Base-by-base conservation (phyloP, 2,797 vertebrate genomes). In the Pseudotriccus pelzelni region DNA sequence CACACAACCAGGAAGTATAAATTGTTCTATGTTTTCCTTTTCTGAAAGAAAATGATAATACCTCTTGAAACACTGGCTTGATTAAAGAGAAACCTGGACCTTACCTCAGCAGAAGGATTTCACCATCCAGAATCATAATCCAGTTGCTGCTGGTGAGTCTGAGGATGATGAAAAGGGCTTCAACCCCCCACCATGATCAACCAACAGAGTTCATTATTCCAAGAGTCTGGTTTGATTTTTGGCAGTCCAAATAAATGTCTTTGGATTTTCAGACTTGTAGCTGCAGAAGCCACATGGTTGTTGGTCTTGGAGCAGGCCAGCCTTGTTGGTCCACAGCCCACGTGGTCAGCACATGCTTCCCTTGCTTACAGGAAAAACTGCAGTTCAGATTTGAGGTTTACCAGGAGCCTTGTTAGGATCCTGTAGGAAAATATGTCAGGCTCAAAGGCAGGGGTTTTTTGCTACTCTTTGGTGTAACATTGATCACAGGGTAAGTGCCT, bases 321-420 rank as follows among this genome's bases (percentile, higher is more conserved):
- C 30, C 62, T 46, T 6, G 1, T 79, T 66, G 18, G 47, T 47
- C 10, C 17, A 14, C 24, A 55, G 36, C 10, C 27, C 6, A 1
- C 0, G 1, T 32, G 27, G 25, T 66, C 68, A 46, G 34, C 56
- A n/a, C 0, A 0, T 37, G 14, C 37, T 67, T 55, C 25, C 30
- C 41, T 39, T 84, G 16, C 46, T 68, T 24, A 12, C 25, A 49
- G 55, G 19, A 89, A 49, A 53, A 91, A 23, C 9, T 59, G 22
- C n/a, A 39, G 15, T 28, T 84, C 34, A 49, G 13, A 34, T 53
- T 17, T 34, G n/a, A 59, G 22, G 18, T 30, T 73, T 77, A 28
- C 11, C 36, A n/a, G 32, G 20, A 58, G 7, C 15, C 47, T 69
- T 30, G 27, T 44, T 30, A 41, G 32, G 32, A 76, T 90, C 23